These are phyloP conservation scores for Drosophila differens DNA, from an alignment of 2,888 invertebrate species.

Conservation along the genomic window DNA sequence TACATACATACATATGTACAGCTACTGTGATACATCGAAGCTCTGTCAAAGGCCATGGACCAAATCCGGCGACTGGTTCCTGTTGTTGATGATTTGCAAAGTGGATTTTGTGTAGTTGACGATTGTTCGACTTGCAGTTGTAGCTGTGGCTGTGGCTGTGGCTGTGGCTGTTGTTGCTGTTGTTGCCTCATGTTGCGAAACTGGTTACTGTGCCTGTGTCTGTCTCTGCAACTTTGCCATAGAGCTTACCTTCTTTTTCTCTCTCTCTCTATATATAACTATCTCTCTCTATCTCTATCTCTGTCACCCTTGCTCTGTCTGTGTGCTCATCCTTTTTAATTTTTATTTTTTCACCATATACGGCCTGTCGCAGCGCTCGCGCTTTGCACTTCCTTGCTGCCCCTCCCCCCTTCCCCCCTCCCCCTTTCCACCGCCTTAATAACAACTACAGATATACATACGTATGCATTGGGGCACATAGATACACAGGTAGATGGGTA, in stretches of 20 bases:
- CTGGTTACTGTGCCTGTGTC: constrained; percentile 57
- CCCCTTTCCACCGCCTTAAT: neutral
- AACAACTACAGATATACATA: constrained; percentile 8
- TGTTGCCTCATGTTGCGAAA: constrained; percentile 57
- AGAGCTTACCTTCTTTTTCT: constrained; percentile 8
- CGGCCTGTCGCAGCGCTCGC: constrained; percentile 19
- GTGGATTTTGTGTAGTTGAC: constrained; percentile 79
- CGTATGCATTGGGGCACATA: constrained; percentile 4
- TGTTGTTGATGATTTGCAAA: constrained; percentile 76
- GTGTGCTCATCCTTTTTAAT: constrained; percentile 5
- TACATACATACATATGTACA: neutral
- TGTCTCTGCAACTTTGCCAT: constrained; percentile 34
- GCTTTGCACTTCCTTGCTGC: constrained; percentile 28
- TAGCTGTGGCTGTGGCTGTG: constrained; percentile 23
- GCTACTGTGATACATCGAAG: constrained; percentile 15
- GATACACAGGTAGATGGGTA: constrained; percentile 2
- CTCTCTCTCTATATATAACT: constrained; percentile 1
- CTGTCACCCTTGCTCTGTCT: neutral
- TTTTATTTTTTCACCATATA: neutral
- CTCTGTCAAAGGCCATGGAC: constrained; percentile 53
- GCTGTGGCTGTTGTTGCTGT: constrained; percentile 22
- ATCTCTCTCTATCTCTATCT: neutral
- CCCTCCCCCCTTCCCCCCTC: neutral
- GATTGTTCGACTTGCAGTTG: constrained; percentile 71
- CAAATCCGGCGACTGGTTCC: constrained; percentile 52